These are phyloP conservation scores for Arctopsyche grandis DNA, from an alignment of 1,140 invertebrate genomes.

Conservation along the genomic window DNA sequence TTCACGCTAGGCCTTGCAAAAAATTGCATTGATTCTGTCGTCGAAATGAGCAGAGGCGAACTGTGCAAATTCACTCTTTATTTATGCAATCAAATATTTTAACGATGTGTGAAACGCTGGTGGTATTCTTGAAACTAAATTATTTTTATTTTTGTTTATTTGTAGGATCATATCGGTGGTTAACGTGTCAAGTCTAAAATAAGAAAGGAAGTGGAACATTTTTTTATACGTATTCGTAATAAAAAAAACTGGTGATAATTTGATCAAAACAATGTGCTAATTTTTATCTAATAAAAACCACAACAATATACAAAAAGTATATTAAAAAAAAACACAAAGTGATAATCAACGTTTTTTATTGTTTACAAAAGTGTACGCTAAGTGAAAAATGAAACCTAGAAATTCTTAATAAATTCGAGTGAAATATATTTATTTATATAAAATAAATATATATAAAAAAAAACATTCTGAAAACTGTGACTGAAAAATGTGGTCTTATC, in stretches of 20 bases:
- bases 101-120: too few species aligned
- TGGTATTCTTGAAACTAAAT: too few species aligned
- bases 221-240: neutral
- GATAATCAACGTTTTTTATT: neutral
- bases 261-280: slow-evolving; percentile 8
- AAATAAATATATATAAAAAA: neutral
- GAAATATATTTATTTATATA: too few species aligned
- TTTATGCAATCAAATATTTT: too few species aligned
- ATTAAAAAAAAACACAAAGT: neutral
- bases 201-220: neutral
- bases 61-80: too few species aligned
- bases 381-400: slow-evolving; percentile 14
- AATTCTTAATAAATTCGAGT: neutral
- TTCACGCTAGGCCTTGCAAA: too few species aligned
- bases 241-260: neutral
- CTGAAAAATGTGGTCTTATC: slow-evolving; percentile 20
- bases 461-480: neutral
- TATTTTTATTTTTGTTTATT: neutral
- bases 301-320: neutral
- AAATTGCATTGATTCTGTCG: too few species aligned
- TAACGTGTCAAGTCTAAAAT: neutral
- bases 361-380: neutral
- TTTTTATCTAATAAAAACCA: neutral
- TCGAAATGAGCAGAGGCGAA: too few species aligned
- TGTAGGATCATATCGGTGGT: slow-evolving; percentile 3